Evolutionary conservation across 2,113 vertebrate species (phyloP).

Genomic region (Isichthys henryi): DNA sequence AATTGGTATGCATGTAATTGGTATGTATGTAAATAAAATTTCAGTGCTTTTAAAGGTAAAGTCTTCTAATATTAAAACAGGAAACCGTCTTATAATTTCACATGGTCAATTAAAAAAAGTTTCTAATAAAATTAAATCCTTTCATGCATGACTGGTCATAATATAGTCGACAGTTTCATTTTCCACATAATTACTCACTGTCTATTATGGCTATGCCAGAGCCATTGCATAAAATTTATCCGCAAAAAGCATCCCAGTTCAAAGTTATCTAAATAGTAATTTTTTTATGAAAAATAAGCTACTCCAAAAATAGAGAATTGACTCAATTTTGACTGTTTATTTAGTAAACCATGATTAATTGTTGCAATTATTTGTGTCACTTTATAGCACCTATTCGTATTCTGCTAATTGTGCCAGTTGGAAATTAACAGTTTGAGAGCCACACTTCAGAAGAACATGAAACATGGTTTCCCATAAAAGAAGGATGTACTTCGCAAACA

Average conservation of each 20-base stretch:
- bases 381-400: slow-evolving; percentile 12
- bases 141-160: not conserved
- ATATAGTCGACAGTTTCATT: not conserved
- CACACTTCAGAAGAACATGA: slow-evolving; percentile 14
- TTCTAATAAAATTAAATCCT: not conserved
- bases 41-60: not conserved
- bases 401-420: slow-evolving; percentile 32
- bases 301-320: not conserved
- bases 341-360: slow-evolving; percentile 31
- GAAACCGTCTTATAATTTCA: not conserved
- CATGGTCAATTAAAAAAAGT: not conserved
- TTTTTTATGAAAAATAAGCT: not conserved
- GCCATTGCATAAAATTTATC: not conserved
- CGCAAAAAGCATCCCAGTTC: not conserved
- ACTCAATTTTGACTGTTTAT: slow-evolving; percentile 25
- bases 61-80: not conserved
- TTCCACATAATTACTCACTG: not conserved
- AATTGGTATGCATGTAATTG: not conserved
- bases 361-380: slow-evolving; percentile 28
- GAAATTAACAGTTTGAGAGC: slow-evolving; percentile 23
- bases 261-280: not conserved
- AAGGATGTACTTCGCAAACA: not conserved
- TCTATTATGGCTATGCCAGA: not conserved
- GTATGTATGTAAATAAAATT: not conserved
- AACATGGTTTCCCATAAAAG: not conserved